Evolutionary conservation across 2,888 invertebrate genomes (phyloP), one percentile per base, ranked within the genome.

Genomic region (Nomada hirtipes): DNA sequence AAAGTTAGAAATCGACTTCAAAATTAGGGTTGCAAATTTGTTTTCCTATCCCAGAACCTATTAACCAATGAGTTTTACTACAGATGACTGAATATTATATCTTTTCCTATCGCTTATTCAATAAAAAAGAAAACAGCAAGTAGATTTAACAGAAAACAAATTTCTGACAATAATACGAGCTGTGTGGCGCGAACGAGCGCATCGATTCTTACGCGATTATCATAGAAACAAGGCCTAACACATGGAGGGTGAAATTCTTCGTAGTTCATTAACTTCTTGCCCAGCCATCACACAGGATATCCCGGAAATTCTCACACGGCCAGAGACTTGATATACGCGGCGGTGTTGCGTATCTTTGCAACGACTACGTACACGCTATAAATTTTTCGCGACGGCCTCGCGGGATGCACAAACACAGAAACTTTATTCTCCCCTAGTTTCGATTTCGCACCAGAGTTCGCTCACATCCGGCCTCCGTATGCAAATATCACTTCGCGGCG

Each of bases 181-280:
- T 4, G 36, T 53, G 68, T 26, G 55, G 52, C 23, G 23, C 20
- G 52, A 20, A 47, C 47, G 11, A 47, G 36, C 18, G 9, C n/a
- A 42, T 23, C 26, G 55, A 60, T 76, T 57, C 63, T 36, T 42
- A 47, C 2, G 50, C 10, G 15, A 55, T 47, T 3, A 47, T 3
- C 0, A 13, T 15, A 67, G 13, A 4, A n/a, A 13, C 36, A 11
- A 36, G 36, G 20, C 29, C 18, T 42, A 29, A 15, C 20, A 18
- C 4, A 18, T 20, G n/a, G 60, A 52, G 55, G 47, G 64, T 44
- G 73, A 42, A 70, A 82, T 82, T 70, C 81, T 75, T 70, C 61
- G 11, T 55, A 80, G 80, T 82, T 82, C 81, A 67, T 82, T 82
- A 82, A 82, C 75, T 82, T 52, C 50, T 44, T n/a, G 29, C 11